Conservation (phyloP, 2,113 vertebrate species). For the Orientallactaga bullata region DNA sequence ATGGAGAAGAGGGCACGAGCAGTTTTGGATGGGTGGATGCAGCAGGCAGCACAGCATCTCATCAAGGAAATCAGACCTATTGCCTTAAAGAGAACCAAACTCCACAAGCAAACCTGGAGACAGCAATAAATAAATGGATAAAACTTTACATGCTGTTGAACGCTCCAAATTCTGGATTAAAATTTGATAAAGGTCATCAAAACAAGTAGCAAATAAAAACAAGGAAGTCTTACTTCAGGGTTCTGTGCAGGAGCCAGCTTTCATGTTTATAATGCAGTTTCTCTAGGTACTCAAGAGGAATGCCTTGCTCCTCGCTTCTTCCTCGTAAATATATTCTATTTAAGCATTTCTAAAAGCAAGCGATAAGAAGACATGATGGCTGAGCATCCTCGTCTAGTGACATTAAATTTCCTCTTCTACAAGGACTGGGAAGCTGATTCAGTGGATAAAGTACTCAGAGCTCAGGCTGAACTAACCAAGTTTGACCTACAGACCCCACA, state of each 20-base stretch:
- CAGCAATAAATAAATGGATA: conserved; percentile 28
- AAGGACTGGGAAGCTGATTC: too few relatives aligned
- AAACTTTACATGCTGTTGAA: background rate
- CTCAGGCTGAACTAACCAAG: background rate
- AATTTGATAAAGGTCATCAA: background rate
- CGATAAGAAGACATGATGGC: background rate
- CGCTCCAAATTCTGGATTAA: conserved; percentile 7
- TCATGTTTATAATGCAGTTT: conserved; percentile 97
- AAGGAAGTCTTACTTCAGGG: conserved; percentile 88
- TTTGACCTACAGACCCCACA: too few relatives aligned
- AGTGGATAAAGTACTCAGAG: background rate
- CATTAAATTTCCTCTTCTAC: conserved; percentile 31
- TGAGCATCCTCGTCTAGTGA: background rate
- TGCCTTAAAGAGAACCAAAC: conserved; percentile 41
- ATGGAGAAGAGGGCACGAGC: background rate
- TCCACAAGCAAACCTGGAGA: background rate
- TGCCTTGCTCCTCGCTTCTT: conserved; percentile 94
- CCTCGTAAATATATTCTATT: conserved; percentile 92
- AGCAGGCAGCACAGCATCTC: background rate
- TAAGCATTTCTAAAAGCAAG: conserved; percentile 91
- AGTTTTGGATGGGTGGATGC: background rate
- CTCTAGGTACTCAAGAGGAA: conserved; percentile 96
- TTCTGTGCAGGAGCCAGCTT: conserved; percentile 95
- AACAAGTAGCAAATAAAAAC: background rate
- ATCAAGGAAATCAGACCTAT: background rate